A percentile compares a stretch with the other conserved stretches of the same genome.
Conservation (phyloP, 2,797 vertebrate species). For the Paramormyrops hopkinsi region DNA sequence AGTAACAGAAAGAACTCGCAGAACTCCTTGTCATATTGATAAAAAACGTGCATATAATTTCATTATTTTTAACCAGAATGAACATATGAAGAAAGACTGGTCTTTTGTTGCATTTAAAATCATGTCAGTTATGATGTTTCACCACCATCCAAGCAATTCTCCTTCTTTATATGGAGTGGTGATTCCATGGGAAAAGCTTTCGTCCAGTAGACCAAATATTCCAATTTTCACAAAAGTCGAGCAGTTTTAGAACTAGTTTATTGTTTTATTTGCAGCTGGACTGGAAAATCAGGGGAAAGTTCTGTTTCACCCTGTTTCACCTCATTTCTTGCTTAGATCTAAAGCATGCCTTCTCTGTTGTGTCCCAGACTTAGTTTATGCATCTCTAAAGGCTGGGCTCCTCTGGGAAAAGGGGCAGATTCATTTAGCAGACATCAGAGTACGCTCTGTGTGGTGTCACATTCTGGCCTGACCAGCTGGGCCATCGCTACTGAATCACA, state of each 20-base stretch:
- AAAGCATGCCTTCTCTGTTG: neutral
- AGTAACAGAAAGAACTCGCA: neutral
- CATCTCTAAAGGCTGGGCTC: neutral
- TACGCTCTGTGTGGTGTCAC: neutral
- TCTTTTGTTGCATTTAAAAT: neutral
- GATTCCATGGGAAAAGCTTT: neutral
- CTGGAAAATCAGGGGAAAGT: neutral
- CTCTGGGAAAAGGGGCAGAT: neutral
- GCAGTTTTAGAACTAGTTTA: neutral
- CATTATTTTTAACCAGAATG: neutral
- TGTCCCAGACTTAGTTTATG: neutral
- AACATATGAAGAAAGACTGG: neutral
- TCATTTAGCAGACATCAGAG: neutral
- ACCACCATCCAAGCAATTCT: neutral
- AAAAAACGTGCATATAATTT: neutral
- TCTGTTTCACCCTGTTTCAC: slow-evolving; percentile 10
- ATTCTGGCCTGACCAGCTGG: slow-evolving; percentile 24
- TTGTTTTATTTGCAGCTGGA: neutral
- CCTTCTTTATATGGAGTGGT: neutral
- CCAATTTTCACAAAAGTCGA: neutral
- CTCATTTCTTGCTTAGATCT: neutral
- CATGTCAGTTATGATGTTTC: neutral
- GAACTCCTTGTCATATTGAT: neutral
- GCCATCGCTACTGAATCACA: slow-evolving; percentile 8
- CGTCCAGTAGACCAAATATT: neutral